Conservation (phyloP, 2,113 vertebrate species). For the Solea senegalensis region DNA sequence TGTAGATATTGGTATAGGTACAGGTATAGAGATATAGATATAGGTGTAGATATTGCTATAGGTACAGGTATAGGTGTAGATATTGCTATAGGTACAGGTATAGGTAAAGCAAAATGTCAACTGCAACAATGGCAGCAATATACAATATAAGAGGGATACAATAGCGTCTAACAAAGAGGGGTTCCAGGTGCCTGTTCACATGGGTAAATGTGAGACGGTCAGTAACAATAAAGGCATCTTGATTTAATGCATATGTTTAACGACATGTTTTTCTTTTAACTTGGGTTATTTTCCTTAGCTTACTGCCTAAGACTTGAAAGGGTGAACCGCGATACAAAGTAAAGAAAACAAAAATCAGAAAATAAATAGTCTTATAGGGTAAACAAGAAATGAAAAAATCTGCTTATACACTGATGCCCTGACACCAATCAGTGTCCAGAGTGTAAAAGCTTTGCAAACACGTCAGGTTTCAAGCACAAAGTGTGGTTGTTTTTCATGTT, state of each 20-base stretch:
- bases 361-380: neutral
- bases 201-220: neutral
- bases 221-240: neutral
- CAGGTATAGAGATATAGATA: too few species aligned
- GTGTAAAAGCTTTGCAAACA: neutral
- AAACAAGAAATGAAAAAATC: neutral
- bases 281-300: neutral
- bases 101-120: too few species aligned
- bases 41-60: too few species aligned
- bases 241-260: neutral
- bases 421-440: conserved; percentile 8
- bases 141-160: too few species aligned
- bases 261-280: neutral
- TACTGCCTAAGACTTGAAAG: neutral
- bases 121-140: too few species aligned
- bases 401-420: neutral
- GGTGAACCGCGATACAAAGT: neutral
- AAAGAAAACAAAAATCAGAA: neutral
- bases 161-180: too few species aligned
- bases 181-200: neutral
- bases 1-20: too few species aligned
- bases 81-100: too few species aligned
- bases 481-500: conserved; percentile 1
- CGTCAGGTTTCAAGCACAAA: conserved; percentile 1
- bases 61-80: too few species aligned